Evolutionary conservation across 1,140 invertebrate species (phyloP).

Genomic region (Heliconius hermathena): DNA sequence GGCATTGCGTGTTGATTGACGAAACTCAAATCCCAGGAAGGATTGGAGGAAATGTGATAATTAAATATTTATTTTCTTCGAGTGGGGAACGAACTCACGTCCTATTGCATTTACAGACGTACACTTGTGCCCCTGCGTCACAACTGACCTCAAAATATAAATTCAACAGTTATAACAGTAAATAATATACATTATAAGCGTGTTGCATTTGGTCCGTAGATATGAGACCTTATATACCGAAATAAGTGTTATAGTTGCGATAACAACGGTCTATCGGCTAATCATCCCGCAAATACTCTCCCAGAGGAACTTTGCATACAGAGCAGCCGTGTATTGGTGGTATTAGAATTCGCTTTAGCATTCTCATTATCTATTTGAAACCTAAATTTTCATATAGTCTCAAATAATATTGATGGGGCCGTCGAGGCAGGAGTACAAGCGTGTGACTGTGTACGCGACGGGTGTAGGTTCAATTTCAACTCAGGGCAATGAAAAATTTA

Average conservation of each 20-base stretch:
- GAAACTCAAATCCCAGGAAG: too few relatives aligned
- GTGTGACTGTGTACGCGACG: not conserved
- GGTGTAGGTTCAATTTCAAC: not conserved
- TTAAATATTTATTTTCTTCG: too few relatives aligned
- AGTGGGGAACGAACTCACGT: too few relatives aligned
- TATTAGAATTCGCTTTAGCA: not conserved
- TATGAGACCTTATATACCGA: not conserved
- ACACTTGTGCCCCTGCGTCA: too few relatives aligned
- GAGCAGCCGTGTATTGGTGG: not conserved
- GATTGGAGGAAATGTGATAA: too few relatives aligned
- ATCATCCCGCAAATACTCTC: constrained; percentile 3
- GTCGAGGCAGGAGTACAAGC: not conserved
- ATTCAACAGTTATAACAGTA: too few relatives aligned
- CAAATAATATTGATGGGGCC: not conserved
- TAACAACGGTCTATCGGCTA: constrained; percentile 2
- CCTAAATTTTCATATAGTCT: not conserved
- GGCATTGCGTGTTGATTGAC: too few relatives aligned
- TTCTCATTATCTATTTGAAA: constrained; percentile 5
- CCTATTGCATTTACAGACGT: too few relatives aligned
- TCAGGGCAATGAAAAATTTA: not conserved
- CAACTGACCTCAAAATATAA: too few relatives aligned
- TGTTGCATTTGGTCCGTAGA: not conserved
- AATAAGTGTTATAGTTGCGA: not conserved
- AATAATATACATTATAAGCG: too few relatives aligned
- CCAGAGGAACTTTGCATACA: not conserved